These are phyloP conservation scores for Phasianus colchicus DNA, from an alignment of 2,113 vertebrate species.

Conservation along the genomic window DNA sequence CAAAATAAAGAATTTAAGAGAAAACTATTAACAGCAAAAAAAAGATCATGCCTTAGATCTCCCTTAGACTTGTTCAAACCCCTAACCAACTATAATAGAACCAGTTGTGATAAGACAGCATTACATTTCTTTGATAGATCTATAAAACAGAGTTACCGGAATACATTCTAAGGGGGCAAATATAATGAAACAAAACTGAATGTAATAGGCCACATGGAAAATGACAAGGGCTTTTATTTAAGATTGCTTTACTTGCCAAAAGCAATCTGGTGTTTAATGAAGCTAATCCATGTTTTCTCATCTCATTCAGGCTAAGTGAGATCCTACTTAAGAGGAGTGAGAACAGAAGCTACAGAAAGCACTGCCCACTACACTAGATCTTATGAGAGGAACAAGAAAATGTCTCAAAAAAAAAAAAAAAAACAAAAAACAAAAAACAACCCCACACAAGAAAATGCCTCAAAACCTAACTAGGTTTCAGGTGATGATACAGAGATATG, in stretches of 20 bases:
- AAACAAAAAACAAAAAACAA: too few relatives aligned
- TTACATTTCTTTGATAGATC: background rate
- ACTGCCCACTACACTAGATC: background rate
- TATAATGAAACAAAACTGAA: background rate
- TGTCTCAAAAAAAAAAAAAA: background rate
- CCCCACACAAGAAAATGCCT: background rate
- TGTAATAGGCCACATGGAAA: background rate
- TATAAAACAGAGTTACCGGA: background rate
- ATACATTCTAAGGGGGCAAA: background rate
- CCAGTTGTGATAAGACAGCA: background rate
- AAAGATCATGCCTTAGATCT: background rate
- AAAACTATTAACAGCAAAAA: background rate
- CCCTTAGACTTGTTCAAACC: background rate
- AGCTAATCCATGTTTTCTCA: background rate
- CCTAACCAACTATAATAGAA: background rate
- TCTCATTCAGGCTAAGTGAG: background rate
- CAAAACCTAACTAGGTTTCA: background rate
- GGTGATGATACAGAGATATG: background rate
- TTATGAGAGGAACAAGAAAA: background rate
- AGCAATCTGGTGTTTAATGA: constrained; percentile 36
- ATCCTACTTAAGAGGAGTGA: background rate
- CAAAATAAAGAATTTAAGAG: background rate
- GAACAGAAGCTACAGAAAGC: background rate
- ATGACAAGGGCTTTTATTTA: constrained; percentile 24
- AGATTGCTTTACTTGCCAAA: constrained; percentile 5